Percentiles rank a stretch among this genome's conserved stretches.
Conservation (phyloP, 2,888 invertebrate species). For the Ectropis crepuscularia region DNA sequence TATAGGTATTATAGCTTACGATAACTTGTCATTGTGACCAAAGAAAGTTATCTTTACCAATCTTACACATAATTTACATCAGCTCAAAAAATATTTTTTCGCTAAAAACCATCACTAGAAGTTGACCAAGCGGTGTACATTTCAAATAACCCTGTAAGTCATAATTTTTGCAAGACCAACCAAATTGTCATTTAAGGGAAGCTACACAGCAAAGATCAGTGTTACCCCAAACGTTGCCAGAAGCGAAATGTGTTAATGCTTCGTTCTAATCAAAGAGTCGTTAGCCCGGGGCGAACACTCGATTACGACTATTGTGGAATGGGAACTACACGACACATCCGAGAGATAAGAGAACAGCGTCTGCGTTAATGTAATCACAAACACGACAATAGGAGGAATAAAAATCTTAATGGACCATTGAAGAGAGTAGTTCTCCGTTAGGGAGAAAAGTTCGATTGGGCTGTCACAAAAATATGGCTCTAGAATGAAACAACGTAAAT, state of each 20-base stretch:
- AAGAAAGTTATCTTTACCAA: no score
- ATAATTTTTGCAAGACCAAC: constrained; percentile 25
- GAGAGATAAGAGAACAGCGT: constrained; percentile 52
- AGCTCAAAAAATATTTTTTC: no score
- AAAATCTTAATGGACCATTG: constrained; percentile 17
- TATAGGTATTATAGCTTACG: no score
- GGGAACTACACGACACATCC: constrained; percentile 65
- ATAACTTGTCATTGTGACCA: no score
- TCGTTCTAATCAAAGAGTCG: constrained; percentile 73
- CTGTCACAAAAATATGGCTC: background rate
- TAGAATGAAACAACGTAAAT: no score
- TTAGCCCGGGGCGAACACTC: constrained; percentile 65
- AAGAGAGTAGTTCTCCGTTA: constrained; percentile 12
- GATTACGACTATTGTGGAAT: constrained; percentile 72
- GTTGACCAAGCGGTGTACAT: no score
- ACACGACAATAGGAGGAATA: constrained; percentile 14
- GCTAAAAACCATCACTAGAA: no score
- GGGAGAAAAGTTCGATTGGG: background rate
- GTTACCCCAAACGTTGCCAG: constrained; percentile 44
- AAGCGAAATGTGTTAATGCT: constrained; percentile 62
- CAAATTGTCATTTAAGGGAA: constrained; percentile 27
- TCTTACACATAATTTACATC: no score
- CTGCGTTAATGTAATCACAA: constrained; percentile 40
- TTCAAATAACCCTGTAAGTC: background rate
- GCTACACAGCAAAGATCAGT: constrained; percentile 30